Evolutionary conservation across 2,113 vertebrate genomes (phyloP).

Genomic region (Stegostoma tigrinum): DNA sequence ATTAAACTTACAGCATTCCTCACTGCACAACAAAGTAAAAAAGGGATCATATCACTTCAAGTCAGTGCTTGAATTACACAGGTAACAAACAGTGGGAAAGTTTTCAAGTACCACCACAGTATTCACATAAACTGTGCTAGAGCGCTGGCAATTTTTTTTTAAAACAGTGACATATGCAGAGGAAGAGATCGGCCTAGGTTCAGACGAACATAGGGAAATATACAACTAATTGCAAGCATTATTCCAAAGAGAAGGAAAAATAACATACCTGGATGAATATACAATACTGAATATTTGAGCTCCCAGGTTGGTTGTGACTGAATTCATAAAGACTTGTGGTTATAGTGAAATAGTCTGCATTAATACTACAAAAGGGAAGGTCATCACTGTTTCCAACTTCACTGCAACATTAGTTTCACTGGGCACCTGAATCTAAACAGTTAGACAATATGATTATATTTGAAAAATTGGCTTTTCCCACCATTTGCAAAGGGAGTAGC

Average conservation of each 20-base stretch:
- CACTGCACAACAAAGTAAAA: neutral
- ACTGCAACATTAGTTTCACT: neutral
- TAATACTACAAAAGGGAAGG: neutral
- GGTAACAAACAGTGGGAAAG: neutral
- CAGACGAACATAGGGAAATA: neutral
- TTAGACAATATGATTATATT: neutral
- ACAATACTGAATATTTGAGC: neutral
- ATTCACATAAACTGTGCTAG: neutral
- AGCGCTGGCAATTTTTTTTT: neutral
- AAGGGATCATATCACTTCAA: neutral
- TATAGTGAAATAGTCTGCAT: neutral
- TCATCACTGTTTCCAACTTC: neutral
- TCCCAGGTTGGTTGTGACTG: neutral
- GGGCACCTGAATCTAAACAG: neutral
- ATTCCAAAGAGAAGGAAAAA: neutral
- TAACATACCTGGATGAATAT: neutral
- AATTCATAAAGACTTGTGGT: neutral
- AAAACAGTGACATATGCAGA: neutral
- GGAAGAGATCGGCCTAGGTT: neutral
- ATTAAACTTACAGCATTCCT: neutral
- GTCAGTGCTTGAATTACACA: neutral
- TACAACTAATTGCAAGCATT: neutral
- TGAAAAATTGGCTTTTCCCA: neutral
- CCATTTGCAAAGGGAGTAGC: neutral
- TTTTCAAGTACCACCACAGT: neutral